phyloP scores from a whole-genome alignment of 35 echinoderm and acorn worm species.

The Nesometra sesokonis region DNA sequence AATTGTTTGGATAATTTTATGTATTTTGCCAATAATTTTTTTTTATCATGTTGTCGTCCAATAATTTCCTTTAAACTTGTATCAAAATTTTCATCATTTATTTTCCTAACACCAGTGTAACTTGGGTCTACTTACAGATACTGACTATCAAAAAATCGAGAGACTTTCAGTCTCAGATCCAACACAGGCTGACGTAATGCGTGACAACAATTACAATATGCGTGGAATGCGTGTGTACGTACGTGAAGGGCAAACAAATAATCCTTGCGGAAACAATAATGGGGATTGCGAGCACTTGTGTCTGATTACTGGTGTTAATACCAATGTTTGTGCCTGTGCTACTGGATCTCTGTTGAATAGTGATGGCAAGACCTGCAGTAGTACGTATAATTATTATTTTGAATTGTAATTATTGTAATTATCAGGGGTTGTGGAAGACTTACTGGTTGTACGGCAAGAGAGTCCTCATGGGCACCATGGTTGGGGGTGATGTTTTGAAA shows the following conservation, averaged over 20 bases:
- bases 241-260: constrained; percentile 6
- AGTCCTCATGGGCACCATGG: no score
- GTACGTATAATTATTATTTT: constrained; percentile 15
- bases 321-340: constrained; percentile 34
- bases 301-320: constrained; percentile 21
- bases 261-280: constrained; percentile 47
- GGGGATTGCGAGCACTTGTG: constrained; percentile 56
- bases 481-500: no score
- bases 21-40: no score
- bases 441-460: no score
- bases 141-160: constrained; percentile 21
- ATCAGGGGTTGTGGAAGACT: no score
- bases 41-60: no score
- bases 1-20: no score
- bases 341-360: constrained; percentile 38
- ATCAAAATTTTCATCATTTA: no score
- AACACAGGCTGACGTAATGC: constrained; percentile 16
- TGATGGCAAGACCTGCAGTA: constrained; percentile 45
- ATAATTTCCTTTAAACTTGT: no score
- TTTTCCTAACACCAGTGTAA: not conserved
- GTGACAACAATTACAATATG: not conserved
- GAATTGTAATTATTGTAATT: no score
- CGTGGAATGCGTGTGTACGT: constrained; percentile 12
- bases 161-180: constrained; percentile 22
- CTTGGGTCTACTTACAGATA: constrained; percentile 1